Conservation (phyloP, 2,888 invertebrate genomes). For the Cheilosia grossa region DNA sequence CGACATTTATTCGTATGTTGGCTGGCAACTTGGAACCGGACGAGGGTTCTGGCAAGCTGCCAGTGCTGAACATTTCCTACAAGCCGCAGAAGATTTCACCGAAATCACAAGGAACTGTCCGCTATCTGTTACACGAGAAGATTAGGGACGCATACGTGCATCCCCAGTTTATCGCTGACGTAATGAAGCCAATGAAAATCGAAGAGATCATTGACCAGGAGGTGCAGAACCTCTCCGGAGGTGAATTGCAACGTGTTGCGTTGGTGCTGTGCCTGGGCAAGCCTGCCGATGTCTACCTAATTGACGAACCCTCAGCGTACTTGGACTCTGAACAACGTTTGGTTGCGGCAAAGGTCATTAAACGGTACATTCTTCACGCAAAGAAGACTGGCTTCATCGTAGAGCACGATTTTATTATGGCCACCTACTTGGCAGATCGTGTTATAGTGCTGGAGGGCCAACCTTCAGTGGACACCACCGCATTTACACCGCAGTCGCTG, state of each 20-base stretch:
- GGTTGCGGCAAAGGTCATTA: slow-evolving; percentile 99
- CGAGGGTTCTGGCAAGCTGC: slow-evolving; percentile 85
- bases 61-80: slow-evolving; percentile 98
- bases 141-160: slow-evolving; percentile 98
- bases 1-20: slow-evolving; percentile 99
- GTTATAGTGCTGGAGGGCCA: slow-evolving; percentile 99
- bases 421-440: slow-evolving; percentile 98
- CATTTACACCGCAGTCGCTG: slow-evolving; percentile 95
- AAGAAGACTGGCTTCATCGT: slow-evolving; percentile 99
- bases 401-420: slow-evolving; percentile 99
- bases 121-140: slow-evolving; percentile 96
- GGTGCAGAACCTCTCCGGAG: slow-evolving; percentile 99
- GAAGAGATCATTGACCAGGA: slow-evolving; percentile 99
- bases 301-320: slow-evolving; percentile 99
- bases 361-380: slow-evolving; percentile 99
- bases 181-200: slow-evolving; percentile 98
- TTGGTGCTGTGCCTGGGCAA: slow-evolving; percentile 98
- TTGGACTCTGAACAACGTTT: slow-evolving; percentile 99
- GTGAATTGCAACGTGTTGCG: slow-evolving; percentile 99
- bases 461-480: slow-evolving; percentile 94
- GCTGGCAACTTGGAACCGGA: slow-evolving; percentile 98
- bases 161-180: slow-evolving; percentile 99
- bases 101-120: slow-evolving; percentile 96
- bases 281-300: slow-evolving; percentile 99
- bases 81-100: slow-evolving; percentile 99